These are phyloP conservation scores for Polydrusus cervinus DNA, from an alignment of 2,888 invertebrate genomes.

Conservation along the genomic window DNA sequence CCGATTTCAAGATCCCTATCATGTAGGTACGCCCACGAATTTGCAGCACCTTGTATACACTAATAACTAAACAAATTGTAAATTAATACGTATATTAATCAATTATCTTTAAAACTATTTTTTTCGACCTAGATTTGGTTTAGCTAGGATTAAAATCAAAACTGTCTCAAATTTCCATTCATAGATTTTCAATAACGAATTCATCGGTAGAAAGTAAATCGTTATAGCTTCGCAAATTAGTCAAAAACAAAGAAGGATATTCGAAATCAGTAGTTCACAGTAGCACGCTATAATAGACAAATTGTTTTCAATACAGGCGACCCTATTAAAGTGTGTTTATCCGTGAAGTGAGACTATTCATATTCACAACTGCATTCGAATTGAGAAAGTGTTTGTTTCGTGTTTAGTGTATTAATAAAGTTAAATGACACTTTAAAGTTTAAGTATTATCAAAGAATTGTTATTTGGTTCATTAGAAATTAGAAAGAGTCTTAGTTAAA, in stretches of 20 bases:
- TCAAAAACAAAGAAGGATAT: constrained; percentile 35
- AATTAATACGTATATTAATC: constrained; percentile 1
- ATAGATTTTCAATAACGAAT: constrained; percentile 37
- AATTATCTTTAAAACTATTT: not conserved
- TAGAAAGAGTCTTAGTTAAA: too few species aligned
- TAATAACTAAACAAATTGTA: too few species aligned
- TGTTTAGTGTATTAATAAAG: constrained; percentile 24
- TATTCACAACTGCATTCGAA: constrained; percentile 13
- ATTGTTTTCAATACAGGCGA: constrained; percentile 38
- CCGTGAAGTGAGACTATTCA: constrained; percentile 27
- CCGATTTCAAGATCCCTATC: too few species aligned
- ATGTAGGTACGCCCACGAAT: too few species aligned
- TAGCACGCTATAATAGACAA: constrained; percentile 22
- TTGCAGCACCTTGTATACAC: too few species aligned
- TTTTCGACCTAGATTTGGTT: constrained; percentile 11
- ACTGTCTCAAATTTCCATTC: constrained; percentile 20
- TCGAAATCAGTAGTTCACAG: constrained; percentile 28
- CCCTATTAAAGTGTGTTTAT: constrained; percentile 41
- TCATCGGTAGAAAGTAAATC: constrained; percentile 41
- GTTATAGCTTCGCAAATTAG: constrained; percentile 21
- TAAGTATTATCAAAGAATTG: not conserved
- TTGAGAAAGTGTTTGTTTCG: constrained; percentile 40
- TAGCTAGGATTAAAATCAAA: constrained; percentile 26
- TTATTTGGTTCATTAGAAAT: too few species aligned
- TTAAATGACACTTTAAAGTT: constrained; percentile 2